Conservation (phyloP, 2,113 vertebrate genomes). For the Saguinus midas region DNA sequence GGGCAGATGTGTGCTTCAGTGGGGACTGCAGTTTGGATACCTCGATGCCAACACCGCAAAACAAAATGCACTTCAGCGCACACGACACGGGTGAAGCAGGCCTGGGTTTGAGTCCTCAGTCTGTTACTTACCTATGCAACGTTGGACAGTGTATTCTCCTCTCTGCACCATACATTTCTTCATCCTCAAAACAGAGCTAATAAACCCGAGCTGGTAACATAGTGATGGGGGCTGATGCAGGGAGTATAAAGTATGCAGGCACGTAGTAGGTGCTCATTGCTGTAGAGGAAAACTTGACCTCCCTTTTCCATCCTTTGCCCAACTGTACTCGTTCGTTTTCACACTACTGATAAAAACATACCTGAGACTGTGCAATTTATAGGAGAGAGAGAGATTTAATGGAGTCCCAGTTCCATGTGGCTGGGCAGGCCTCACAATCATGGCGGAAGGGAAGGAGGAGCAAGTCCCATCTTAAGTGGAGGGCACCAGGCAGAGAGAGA, state of each 20-base stretch:
- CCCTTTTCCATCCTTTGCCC: background rate
- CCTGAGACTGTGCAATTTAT: too few species aligned
- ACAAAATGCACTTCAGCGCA: background rate
- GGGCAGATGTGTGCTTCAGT: background rate
- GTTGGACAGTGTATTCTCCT: too few species aligned
- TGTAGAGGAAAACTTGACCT: background rate
- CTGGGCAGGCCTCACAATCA: too few species aligned
- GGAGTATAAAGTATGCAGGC: background rate
- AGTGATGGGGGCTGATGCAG: fast-evolving
- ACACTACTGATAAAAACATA: too few species aligned
- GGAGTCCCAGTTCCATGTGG: too few species aligned
- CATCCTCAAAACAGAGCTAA: background rate
- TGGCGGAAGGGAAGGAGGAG: too few species aligned
- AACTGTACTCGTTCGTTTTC: too few species aligned
- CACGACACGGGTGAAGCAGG: too few species aligned
- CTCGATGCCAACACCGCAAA: background rate
- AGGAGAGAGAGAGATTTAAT: too few species aligned
- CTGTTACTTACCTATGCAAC: background rate
- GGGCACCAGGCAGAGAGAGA: too few species aligned
- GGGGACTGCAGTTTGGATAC: background rate
- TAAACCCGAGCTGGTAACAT: background rate
- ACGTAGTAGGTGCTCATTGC: fast-evolving
- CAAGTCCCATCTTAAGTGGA: too few species aligned
- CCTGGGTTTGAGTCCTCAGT: background rate
- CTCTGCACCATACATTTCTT: background rate